Conservation (phyloP, 2,113 vertebrate genomes). For the Mesitornis unicolor region DNA sequence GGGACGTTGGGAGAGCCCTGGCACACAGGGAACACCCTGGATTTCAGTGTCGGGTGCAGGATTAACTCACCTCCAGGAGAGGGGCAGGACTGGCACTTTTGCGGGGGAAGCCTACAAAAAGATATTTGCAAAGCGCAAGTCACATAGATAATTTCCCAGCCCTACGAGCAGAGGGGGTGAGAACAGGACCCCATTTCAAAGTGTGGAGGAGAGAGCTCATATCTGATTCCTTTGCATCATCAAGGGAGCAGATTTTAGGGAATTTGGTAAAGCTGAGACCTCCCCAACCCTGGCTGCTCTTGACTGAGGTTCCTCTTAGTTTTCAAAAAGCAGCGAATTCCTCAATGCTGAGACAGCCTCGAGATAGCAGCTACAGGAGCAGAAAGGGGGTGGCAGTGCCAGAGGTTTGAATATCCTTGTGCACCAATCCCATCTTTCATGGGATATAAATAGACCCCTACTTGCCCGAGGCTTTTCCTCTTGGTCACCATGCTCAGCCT, state of each 20-base stretch:
- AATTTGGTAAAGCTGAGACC: background rate
- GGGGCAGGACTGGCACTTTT: background rate
- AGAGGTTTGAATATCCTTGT: background rate
- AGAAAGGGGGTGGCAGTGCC: background rate
- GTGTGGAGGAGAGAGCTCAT: background rate
- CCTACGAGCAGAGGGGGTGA: background rate
- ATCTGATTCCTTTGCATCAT: background rate
- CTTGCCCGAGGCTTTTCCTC: background rate
- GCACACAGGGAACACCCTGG: background rate
- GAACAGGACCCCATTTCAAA: background rate
- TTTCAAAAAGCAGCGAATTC: background rate
- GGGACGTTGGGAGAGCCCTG: background rate
- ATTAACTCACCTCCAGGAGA: background rate
- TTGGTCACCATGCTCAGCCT: background rate
- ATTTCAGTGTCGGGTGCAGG: background rate
- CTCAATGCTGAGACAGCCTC: background rate
- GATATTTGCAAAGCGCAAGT: background rate
- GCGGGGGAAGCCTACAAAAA: background rate
- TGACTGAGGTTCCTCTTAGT: background rate
- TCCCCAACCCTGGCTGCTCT: background rate
- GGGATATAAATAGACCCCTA: slow-evolving; percentile 24
- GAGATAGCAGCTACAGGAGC: background rate
- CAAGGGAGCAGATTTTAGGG: background rate
- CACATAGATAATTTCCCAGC: background rate
- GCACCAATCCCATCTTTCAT: background rate